These are phyloP conservation scores for Rhinoraja longicauda DNA, from an alignment of 2,797 vertebrate genomes.

Conservation along the genomic window DNA sequence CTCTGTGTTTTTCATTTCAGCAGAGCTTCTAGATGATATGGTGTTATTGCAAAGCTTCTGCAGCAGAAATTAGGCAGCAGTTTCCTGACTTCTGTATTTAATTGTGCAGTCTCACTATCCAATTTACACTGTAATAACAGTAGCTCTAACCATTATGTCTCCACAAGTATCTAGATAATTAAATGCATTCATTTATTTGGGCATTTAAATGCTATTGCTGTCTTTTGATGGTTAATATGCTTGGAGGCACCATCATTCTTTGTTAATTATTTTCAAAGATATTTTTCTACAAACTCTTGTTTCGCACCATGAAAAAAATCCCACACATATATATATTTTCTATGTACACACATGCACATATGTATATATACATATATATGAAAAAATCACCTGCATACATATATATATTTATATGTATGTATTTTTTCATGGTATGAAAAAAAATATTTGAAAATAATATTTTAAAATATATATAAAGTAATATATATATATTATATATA, in stretches of 20 bases:
- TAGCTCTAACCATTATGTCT: background rate
- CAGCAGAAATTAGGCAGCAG: background rate
- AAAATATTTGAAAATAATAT: background rate
- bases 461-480: background rate
- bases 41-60: background rate
- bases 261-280: background rate
- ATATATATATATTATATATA: no score
- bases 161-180: background rate
- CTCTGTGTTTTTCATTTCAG: background rate
- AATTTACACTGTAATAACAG: background rate
- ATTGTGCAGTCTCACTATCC: background rate
- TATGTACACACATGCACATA: no score
- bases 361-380: no score
- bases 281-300: background rate
- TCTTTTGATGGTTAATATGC: background rate
- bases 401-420: no score
- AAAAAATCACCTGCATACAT: no score
- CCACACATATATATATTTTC: no score
- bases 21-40: background rate
- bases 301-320: background rate
- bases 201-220: background rate
- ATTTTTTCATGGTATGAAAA: no score
- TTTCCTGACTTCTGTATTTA: background rate
- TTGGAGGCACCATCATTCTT: background rate
- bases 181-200: background rate